Percentiles rank a stretch among this genome's conserved stretches.
phyloP scores from a whole-genome alignment of 2,797 vertebrate genomes.

The Allobates femoralis region DNA sequence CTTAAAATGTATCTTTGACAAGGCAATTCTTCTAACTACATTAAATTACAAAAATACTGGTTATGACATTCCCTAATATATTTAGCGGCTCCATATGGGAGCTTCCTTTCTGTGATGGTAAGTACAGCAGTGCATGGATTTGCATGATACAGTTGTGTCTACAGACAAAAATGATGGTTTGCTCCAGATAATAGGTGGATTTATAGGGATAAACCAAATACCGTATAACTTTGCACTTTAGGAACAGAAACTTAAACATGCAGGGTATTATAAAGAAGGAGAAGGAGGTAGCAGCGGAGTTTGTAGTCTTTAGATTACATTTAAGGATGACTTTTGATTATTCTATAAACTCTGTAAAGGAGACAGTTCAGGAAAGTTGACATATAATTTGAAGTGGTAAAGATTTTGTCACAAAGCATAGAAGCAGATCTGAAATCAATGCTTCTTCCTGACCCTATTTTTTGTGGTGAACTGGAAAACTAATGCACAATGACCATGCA shows the following conservation, averaged over 20 bases:
- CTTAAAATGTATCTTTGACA: not conserved
- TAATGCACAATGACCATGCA: constrained; percentile 26
- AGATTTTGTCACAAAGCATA: not conserved
- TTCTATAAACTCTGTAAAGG: not conserved
- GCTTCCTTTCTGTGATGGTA: not conserved
- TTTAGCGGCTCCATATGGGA: not conserved
- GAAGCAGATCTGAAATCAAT: not conserved
- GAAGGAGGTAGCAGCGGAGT: not conserved
- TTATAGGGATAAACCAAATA: not conserved
- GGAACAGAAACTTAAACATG: not conserved
- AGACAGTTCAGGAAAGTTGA: not conserved
- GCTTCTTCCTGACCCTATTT: not conserved
- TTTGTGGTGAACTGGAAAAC: not conserved
- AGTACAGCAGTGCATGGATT: not conserved
- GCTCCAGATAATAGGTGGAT: not conserved
- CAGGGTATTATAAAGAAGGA: not conserved
- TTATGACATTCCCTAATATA: not conserved
- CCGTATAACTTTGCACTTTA: not conserved
- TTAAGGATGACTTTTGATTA: not conserved
- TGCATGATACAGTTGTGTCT: not conserved
- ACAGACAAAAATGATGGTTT: not conserved
- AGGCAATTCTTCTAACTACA: not conserved
- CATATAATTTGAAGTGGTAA: too few species aligned
- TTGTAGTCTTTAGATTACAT: not conserved
- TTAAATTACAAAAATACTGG: not conserved